Evolutionary conservation across 53 echinoderm and acorn worm species (phyloP).

Genomic region (Temnopleurus reevesii): DNA sequence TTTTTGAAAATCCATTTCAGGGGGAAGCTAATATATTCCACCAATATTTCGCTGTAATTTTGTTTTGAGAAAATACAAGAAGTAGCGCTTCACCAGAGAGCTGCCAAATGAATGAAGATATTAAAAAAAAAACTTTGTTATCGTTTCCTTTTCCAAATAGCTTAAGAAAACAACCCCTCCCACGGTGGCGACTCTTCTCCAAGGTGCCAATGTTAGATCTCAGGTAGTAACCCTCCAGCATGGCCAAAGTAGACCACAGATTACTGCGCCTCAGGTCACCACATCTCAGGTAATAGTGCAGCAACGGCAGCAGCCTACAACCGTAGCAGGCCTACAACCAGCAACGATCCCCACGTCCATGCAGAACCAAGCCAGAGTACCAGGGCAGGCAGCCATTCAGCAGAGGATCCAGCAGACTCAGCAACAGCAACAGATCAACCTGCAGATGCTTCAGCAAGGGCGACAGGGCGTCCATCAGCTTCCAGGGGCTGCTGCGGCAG

Average conservation of each 20-base stretch:
- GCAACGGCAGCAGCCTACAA: not conserved
- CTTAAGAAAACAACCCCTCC: constrained; percentile 45
- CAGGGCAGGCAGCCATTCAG: not conserved
- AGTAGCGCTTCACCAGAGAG: too few species aligned
- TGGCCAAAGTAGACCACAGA: constrained; percentile 9
- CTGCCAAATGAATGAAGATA: too few species aligned
- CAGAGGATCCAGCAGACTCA: constrained; percentile 27
- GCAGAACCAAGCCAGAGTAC: not conserved
- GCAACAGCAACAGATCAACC: constrained; percentile 39
- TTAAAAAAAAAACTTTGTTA: too few species aligned
- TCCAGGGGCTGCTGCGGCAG: constrained; percentile 49
- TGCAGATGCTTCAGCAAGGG: constrained; percentile 39
- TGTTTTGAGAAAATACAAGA: too few species aligned
- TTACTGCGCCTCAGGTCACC: not conserved
- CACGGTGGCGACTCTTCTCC: not conserved
- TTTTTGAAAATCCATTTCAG: too few species aligned
- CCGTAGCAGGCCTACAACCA: not conserved
- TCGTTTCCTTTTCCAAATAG: too few species aligned
- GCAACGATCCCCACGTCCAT: not conserved
- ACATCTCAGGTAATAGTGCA: not conserved
- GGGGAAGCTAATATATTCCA: too few species aligned
- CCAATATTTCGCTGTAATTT: too few species aligned
- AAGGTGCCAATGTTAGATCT: not conserved
- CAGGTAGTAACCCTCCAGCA: constrained; percentile 49
- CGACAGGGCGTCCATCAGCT: constrained; percentile 55